Evolutionary conservation across 1,140 invertebrate species (phyloP), one percentile per base, ranked within the genome.

Genomic region (Xylocopa sonorina): DNA sequence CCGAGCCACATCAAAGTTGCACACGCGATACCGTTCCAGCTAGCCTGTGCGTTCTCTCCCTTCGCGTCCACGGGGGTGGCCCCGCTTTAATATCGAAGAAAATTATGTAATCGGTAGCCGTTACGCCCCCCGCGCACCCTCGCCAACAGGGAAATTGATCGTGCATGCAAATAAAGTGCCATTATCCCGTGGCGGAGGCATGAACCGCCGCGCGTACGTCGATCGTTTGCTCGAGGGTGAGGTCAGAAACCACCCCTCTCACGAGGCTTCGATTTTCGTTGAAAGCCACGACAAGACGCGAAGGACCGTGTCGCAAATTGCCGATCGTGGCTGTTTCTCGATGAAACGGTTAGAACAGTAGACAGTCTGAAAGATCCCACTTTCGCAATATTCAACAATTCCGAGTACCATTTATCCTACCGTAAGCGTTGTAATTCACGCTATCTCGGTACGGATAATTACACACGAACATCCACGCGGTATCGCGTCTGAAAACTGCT

Each of bases 1-100:
- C 92, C 87, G 88, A 89, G 81, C 81, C 80, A 89, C 89, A 91
- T 91, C 89, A 91, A 91, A 91, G 86, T 90, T 91, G 89, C 90
- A 91, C 90, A 91, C 88, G 90, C 89, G 86, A 91, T 89, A 79
- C 64, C 84, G 86, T 84, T 81, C 85, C 78, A 76, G 81, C 67
- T 74, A 53, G 68, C 27, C 43, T 14, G 3, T 14, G 43, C 43
- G 0, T 41, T 34, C 69, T 63, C 80, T n/a, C 66, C 46, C 18
- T 57, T 43, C 27, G 43, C 66, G 43, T 46, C 46, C 57, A 34
- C n/a, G 76, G 81, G 58, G 72, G 82, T 84, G 88, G 81, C 74
- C 77, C 29, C 78, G 78, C 87, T 90, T 90, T 89, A 88, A 88
- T 89, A 87, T 89, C 85, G 81, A 88, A 90, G 89, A 90, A 91